phyloP scores from a whole-genome alignment of 2,888 invertebrate species.

The Callyntrura sp. region DNA sequence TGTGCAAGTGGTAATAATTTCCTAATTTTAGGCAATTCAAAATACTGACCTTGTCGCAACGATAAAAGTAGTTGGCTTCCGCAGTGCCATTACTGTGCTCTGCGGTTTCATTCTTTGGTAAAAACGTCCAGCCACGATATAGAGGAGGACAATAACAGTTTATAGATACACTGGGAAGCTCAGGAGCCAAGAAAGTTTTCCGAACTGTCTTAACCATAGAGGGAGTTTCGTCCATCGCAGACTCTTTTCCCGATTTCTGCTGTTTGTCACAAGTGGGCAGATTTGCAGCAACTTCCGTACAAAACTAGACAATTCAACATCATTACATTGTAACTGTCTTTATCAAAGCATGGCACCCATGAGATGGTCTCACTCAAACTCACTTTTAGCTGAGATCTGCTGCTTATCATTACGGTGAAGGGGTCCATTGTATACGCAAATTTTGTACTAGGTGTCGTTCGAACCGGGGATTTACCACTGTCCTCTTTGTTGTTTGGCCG shows the following conservation, averaged over 20 bases:
- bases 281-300: slow-evolving; percentile 71
- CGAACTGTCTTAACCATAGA: slow-evolving; percentile 72
- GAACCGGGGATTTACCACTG: slow-evolving; percentile 7
- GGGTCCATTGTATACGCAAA: slow-evolving; percentile 72
- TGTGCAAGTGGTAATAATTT: too few relatives aligned
- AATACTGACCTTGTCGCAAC: slow-evolving; percentile 86
- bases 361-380: not conserved
- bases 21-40: too few relatives aligned
- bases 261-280: slow-evolving; percentile 68
- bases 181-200: slow-evolving; percentile 61
- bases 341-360: not conserved
- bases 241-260: slow-evolving; percentile 35
- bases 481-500: slow-evolving; percentile 36
- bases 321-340: not conserved
- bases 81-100: slow-evolving; percentile 84
- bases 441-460: slow-evolving; percentile 66
- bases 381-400: slow-evolving; percentile 89
- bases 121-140: slow-evolving; percentile 84
- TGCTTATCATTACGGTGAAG: slow-evolving; percentile 87
- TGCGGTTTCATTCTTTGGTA: slow-evolving; percentile 61
- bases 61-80: slow-evolving; percentile 85
- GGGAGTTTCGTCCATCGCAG: slow-evolving; percentile 18
- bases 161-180: slow-evolving; percentile 85
- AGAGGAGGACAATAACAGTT: slow-evolving; percentile 87
- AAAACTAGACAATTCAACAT: slow-evolving; percentile 68